Percentiles rank a stretch among this genome's conserved stretches.
Conservation (phyloP, 37 sponge, comb jelly and placozoan genomes). For the Dysidea cf. avara region DNA sequence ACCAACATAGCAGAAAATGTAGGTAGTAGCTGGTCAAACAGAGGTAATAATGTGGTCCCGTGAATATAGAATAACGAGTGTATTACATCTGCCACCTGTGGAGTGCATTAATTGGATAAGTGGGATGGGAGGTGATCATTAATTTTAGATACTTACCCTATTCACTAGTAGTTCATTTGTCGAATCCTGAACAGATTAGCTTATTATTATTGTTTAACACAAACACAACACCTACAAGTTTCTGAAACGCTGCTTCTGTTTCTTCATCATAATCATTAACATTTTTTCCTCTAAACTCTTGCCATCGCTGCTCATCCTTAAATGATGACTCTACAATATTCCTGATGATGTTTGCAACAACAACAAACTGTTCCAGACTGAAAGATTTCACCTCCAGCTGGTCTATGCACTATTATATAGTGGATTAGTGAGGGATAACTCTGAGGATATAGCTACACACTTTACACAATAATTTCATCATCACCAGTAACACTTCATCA, state of each 20-base stretch:
- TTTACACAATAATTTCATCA: slow-evolving; percentile 81
- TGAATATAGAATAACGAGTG: slow-evolving; percentile 87
- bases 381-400: slow-evolving; percentile 86
- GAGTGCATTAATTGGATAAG: not conserved
- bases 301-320: slow-evolving; percentile 68
- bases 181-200: slow-evolving; percentile 39
- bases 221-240: too few relatives aligned
- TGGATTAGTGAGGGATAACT: too few relatives aligned
- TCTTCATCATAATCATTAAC: slow-evolving; percentile 99
- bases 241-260: slow-evolving; percentile 89
- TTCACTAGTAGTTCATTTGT: slow-evolving; percentile 72
- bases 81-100: slow-evolving; percentile 90
- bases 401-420: too few relatives aligned
- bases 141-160: slow-evolving; percentile 59
- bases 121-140: not conserved
- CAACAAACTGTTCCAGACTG: slow-evolving; percentile 74
- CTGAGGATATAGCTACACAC: too few relatives aligned
- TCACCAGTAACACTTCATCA: slow-evolving; percentile 73
- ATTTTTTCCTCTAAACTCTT: slow-evolving; percentile 68
- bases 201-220: not conserved
- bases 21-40: slow-evolving; percentile 84
- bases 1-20: slow-evolving; percentile 83
- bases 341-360: slow-evolving; percentile 68
- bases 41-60: slow-evolving; percentile 68
- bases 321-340: slow-evolving; percentile 70